Evolutionary conservation across 2,888 invertebrate genomes (phyloP), one percentile per base, ranked within the genome.

Genomic region (Phengaris alcon): DNA sequence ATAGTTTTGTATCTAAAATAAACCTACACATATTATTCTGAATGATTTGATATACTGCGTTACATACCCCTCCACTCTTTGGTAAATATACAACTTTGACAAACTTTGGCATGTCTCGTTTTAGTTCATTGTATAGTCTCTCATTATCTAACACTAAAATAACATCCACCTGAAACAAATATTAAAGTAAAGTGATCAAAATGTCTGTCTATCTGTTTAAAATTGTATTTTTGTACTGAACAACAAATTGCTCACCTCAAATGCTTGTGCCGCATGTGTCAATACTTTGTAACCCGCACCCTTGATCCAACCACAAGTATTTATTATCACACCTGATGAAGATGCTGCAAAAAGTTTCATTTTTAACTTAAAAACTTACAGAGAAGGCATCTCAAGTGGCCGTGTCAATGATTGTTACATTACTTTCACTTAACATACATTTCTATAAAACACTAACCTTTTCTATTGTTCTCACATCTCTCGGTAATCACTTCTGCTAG

Each of bases 261-360:
- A 99, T 0, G 97, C 97, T 82, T 97, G 97, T 0, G 98, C 98
- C 0, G 98, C 96, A 82, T 98, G 97, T 4, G 97, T 95, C 12
- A 99, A 88, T 75, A 97, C 95, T 82, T 96, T 96, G 88, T 98
- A 99, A 0, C 99, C 99, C 0, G 95, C 96, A 0, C 96, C 97
- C 88, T 98, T 98, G 2, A 99, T 96, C 99, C 99, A 99, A 0
- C 99, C 99, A 82, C 99, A 98, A 0, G 99, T 99, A 88, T 99
- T 99, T 79, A 99, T 98, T 55, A 99, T 96, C 4, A 97, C 97
- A 0, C 99, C 99, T 3, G 97, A 97, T 55, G 95, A 94, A 83
- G 97, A 96, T 0, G 97, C 97, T 96, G 84, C 2, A 91, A 88
- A 80, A 51, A 35, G 35, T 35, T 76, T 10, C 0, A 57, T 57